Percentiles rank a stretch among this genome's conserved stretches.
Evolutionary conservation across 1,140 invertebrate genomes (phyloP).

Genomic region (Reticulitermes speratus): DNA sequence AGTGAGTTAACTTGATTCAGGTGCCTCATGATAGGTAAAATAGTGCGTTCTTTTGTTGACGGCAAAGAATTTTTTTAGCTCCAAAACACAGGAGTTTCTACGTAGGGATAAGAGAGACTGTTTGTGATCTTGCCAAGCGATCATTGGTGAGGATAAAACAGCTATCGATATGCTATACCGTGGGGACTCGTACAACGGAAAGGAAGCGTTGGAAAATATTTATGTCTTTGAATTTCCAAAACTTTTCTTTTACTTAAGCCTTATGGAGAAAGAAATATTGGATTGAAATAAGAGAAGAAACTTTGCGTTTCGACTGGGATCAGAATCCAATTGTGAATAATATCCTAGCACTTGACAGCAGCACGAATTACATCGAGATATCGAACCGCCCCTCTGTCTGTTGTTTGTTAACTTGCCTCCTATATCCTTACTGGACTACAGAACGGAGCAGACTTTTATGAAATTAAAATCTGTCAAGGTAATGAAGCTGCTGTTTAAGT

Average conservation of each 20-base stretch:
- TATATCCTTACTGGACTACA: too few relatives aligned
- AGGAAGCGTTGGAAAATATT: background rate
- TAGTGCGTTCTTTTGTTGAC: too few relatives aligned
- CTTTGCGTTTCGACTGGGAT: background rate
- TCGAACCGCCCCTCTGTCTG: background rate
- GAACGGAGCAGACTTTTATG: too few relatives aligned
- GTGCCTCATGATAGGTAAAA: too few relatives aligned
- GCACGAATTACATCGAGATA: background rate
- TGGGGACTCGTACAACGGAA: background rate
- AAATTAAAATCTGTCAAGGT: too few relatives aligned
- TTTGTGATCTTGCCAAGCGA: too few relatives aligned
- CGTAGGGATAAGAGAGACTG: background rate
- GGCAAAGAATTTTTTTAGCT: too few relatives aligned
- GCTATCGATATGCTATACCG: background rate
- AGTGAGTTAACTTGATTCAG: too few relatives aligned
- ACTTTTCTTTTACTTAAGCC: conserved; percentile 4
- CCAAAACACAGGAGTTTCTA: too few relatives aligned
- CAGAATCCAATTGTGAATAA: background rate
- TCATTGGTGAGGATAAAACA: background rate
- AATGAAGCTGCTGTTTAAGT: too few relatives aligned
- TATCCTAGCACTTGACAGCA: background rate
- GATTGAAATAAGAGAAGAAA: background rate
- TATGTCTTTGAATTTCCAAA: background rate
- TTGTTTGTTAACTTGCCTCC: background rate
- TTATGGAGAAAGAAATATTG: background rate